Evolutionary conservation across 2,888 invertebrate genomes (phyloP), one percentile per base, ranked within the genome.

Genomic region (Drosophila limbata): DNA sequence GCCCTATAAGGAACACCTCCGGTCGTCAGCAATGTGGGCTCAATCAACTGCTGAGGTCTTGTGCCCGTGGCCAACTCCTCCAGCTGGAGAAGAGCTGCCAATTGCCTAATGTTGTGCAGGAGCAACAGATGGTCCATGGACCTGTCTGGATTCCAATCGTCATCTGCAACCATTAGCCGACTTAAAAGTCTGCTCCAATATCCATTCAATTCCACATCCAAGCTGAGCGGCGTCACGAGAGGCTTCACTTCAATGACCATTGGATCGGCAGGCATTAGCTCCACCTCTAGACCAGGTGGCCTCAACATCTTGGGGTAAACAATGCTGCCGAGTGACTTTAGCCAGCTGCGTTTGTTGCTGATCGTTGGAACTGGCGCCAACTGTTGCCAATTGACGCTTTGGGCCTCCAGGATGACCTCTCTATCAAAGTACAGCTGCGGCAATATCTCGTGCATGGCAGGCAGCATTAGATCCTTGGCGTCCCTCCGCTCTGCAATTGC

Each of bases 401-500:
- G 79, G 0, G 81, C 89, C 0, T 68, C 42, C 5, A 69, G 33
- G 19, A 89, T 71, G 0, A 89, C 69, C 8, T 80, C 74, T 33
- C 60, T 74, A 19, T 95, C 95, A 86, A 96, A 95, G 93, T 96
- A 96, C 92, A 95, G 94, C 90, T 95, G 94, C 0, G 96, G 97
- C 91, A 95, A 94, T 88, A 96, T 94, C 92, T 97, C 96, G 90
- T 96, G 96, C 37, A 95, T 94, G 5, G 96, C 94, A 9, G 96
- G 96, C 15, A 96, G 90, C 52, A 94, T 92, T 73, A 96, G 92
- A 52, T 95, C 95, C 69, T 93, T 93, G 85, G 95, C 94, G 89
- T 96, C 96, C 4, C 88, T 84, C 31, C 95, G 94, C 87, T 95
- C 95, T 86, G 94, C 93, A 45, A 95, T 93, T 57, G 96, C 95